Percentiles rank a stretch among this genome's conserved stretches.
Evolutionary conservation across 2,113 vertebrate species (phyloP).

Genomic region (Abramis brama): DNA sequence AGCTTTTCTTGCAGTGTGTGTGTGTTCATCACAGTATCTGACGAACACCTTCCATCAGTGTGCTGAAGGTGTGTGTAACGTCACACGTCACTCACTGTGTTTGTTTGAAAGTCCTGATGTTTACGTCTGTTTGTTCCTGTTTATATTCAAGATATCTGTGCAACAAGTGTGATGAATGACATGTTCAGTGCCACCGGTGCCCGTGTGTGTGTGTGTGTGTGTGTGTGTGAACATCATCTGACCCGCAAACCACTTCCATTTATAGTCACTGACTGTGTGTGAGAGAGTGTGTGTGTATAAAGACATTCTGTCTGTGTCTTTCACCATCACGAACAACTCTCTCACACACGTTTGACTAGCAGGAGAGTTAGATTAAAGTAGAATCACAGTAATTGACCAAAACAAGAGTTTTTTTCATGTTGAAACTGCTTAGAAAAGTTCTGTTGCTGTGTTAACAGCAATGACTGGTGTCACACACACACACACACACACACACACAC

Average conservation of each 20-base stretch:
- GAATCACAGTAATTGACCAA: background rate
- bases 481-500: background rate
- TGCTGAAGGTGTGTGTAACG: conserved; percentile 2
- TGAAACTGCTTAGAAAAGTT: background rate
- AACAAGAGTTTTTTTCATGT: background rate
- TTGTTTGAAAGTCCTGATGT: conserved; percentile 31
- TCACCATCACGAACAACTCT: background rate
- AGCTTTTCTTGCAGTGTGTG: background rate
- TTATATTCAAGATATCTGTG: background rate
- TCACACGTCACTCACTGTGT: background rate
- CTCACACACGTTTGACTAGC: background rate
- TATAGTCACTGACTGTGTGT: conserved; percentile 14
- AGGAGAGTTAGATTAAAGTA: background rate
- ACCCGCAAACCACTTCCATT: conserved; percentile 1
- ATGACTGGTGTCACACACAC: background rate
- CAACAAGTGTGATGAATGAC: conserved; percentile 26
- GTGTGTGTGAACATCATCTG: conserved; percentile 19
- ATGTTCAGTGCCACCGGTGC: conserved; percentile 23
- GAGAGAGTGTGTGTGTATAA: background rate
- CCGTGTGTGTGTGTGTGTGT: conserved; percentile 8
- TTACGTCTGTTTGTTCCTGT: background rate
- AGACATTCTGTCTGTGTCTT: background rate
- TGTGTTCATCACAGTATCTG: conserved; percentile 14
- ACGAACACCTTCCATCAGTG: background rate
- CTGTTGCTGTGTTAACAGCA: background rate